Conservation (phyloP, 2,113 vertebrate genomes). For the Andinoacara biseriatus region DNA sequence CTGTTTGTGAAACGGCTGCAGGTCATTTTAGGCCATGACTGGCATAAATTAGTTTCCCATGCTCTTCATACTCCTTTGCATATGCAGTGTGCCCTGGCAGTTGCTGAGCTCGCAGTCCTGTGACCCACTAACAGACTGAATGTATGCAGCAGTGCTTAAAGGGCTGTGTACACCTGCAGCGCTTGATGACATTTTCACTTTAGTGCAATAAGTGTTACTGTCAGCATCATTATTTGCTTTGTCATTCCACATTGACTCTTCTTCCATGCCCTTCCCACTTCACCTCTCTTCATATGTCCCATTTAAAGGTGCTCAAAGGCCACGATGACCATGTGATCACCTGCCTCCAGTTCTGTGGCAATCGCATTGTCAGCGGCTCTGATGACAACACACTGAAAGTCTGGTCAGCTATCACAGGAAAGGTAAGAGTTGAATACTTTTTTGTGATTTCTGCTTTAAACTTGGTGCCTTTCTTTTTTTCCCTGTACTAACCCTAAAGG, state of each 20-base stretch:
- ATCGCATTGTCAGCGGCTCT: constrained; percentile 97
- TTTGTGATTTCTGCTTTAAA: not conserved
- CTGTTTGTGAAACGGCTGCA: not conserved
- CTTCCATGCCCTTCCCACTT: not conserved
- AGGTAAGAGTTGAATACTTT: constrained; percentile 79
- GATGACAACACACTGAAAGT: constrained; percentile 99
- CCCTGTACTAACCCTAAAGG: not conserved
- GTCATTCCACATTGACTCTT: not conserved
- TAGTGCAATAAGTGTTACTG: constrained; percentile 41
- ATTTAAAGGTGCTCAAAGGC: constrained; percentile 95
- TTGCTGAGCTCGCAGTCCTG: constrained; percentile 59
- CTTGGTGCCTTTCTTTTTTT: not conserved
- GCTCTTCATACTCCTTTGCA: constrained; percentile 44
- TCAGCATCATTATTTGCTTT: constrained; percentile 18
- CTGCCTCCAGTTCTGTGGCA: constrained; percentile 98
- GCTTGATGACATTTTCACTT: constrained; percentile 55
- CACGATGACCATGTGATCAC: constrained; percentile 99
- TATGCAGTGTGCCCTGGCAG: constrained; percentile 33
- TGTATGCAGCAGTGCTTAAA: constrained; percentile 17
- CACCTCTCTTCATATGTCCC: not conserved
- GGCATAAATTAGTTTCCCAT: constrained; percentile 40
- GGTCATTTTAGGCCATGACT: constrained; percentile 26
- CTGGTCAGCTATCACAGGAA: constrained; percentile 98
- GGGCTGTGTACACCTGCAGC: constrained; percentile 44
- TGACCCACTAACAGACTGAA: constrained; percentile 28